Evolutionary conservation across 2,113 vertebrate genomes (phyloP).

Genomic region (Cynoglossus semilaevis): DNA sequence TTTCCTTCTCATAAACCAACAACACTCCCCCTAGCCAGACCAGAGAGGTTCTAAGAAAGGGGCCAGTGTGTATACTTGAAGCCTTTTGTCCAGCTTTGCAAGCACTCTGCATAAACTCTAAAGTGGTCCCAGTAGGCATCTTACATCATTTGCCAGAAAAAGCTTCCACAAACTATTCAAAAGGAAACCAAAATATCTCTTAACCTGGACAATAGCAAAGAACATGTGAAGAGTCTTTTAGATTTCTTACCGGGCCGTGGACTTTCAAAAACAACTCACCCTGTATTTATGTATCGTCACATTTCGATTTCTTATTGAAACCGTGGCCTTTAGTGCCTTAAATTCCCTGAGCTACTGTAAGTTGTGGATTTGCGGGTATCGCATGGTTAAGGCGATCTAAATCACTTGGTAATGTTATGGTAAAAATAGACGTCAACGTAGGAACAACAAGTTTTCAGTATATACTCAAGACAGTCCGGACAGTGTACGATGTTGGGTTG

Average conservation of each 20-base stretch:
- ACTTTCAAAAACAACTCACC: conserved; percentile 70
- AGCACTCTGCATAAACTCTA: conserved; percentile 88
- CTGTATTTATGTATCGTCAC: conserved; percentile 6
- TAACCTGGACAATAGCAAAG: conserved; percentile 71
- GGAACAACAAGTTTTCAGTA: no score
- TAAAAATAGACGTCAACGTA: no score
- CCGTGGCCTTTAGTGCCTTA: no score
- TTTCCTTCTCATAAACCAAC: conserved; percentile 99
- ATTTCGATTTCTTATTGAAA: no score
- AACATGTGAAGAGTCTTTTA: conserved; percentile 72
- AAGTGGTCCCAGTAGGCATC: conserved; percentile 89
- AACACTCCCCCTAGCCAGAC: conserved; percentile 94
- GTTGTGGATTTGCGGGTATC: no score
- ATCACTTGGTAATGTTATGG: no score
- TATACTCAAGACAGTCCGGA: no score
- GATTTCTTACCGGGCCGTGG: conserved; percentile 52
- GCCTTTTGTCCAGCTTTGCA: conserved; percentile 90
- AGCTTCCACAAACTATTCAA: conserved; percentile 78
- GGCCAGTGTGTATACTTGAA: conserved; percentile 94
- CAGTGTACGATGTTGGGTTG: no score
- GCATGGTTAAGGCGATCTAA: no score
- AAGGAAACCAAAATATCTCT: conserved; percentile 79
- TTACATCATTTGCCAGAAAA: conserved; percentile 84
- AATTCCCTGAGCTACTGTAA: no score
- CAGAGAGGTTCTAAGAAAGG: conserved; percentile 94